These are phyloP conservation scores for Lates japonicus DNA, from an alignment of 2,797 vertebrate species.

Conservation along the genomic window DNA sequence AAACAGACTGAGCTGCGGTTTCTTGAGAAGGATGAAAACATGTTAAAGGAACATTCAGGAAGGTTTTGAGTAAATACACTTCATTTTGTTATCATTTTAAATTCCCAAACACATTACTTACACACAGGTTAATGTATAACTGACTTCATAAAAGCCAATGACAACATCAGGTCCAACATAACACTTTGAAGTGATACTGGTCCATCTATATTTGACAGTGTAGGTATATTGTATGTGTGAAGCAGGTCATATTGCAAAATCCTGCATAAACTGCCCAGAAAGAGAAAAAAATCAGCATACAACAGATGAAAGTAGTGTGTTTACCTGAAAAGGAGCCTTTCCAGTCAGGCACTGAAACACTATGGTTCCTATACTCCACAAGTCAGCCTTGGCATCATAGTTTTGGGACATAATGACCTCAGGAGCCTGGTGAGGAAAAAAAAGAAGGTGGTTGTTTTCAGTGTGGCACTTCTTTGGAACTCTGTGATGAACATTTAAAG, in stretches of 20 bases:
- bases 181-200: not conserved
- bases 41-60: not conserved
- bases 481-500: not conserved
- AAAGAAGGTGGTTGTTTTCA: not conserved
- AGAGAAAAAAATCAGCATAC: not conserved
- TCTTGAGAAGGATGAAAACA: not conserved
- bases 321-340: slow-evolving; percentile 98
- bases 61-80: not conserved
- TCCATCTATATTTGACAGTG: not conserved
- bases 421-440: slow-evolving; percentile 88
- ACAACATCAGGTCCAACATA: no score
- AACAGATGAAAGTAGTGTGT: not conserved
- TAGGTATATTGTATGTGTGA: not conserved
- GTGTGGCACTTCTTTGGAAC: not conserved
- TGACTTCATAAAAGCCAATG: not conserved
- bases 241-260: not conserved
- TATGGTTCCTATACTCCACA: slow-evolving; percentile 99
- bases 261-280: not conserved
- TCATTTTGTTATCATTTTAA: not conserved
- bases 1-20: not conserved
- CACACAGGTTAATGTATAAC: not conserved
- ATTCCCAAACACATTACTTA: not conserved
- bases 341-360: slow-evolving; percentile 98
- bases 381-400: slow-evolving; percentile 97
- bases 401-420: slow-evolving; percentile 99